Evolutionary conservation across 2,113 vertebrate genomes (phyloP), one percentile per base, ranked within the genome.

Genomic region (Chaenogobius annularis): DNA sequence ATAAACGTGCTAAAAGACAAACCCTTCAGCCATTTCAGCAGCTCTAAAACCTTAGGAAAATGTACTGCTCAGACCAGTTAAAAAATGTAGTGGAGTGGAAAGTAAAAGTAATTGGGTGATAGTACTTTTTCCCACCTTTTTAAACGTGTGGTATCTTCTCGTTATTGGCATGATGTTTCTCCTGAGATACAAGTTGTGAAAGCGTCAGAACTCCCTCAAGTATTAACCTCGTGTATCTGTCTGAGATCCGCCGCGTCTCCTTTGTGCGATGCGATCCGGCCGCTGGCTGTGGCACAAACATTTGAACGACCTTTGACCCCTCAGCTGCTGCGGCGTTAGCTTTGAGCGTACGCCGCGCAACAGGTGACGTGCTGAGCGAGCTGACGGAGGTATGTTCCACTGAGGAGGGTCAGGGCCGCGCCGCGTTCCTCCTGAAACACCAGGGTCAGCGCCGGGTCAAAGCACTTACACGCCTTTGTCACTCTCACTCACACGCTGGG

Each of bases 271-370:
- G 55, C 37, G 59, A 62, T 37, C 31, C 7, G 26, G 8, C 14
- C 26, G 59, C 59, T 31, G 22, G 11, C 58, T 61, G 58, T 14
- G 58, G 58, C 8, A 61, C 58, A 61, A 63, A 63, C 61, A 40
- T 63, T 63, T 63, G 61, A 40, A 37, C 19, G 61, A 63, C 61
- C 61, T 40, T 17, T 11, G 61, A 63, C 58, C 35, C 35, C 61
- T 43, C 61, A 63, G 61, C 61, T 63, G 61, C 61, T 7, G 61
- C 35, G 5, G 35, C 35, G 61, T n/a, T 43, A 19, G 61, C 61
- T 63, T 63, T 63, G 61, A 63, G 35, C 61, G 35, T 37, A n/a
- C 35, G 61, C 61, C 61, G 61, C 61, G 61, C 61, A 19, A 63
- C 61, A 63, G 61, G 61, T 63, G 61, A 63, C 61, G 9, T 31